Evolutionary conservation across 1,140 invertebrate species (phyloP), one percentile per base, ranked within the genome.

Genomic region (Stenopsyche tienmushanensis): DNA sequence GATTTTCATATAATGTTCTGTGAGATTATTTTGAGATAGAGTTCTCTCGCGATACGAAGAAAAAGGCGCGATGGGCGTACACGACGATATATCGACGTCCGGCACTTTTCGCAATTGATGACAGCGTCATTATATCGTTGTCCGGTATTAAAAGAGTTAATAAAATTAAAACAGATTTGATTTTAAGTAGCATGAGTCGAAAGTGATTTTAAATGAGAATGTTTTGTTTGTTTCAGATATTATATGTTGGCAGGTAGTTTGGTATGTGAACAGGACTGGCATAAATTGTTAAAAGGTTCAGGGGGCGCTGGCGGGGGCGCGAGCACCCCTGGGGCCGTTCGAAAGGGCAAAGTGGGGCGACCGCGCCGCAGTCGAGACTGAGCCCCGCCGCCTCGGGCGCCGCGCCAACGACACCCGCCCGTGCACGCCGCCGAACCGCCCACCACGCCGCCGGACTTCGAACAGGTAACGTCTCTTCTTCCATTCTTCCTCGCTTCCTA

Each of bases 231-330:
- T n/a, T 74, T 15, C 73, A 89, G 88, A 78, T 94, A 93, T 81
- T 90, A 92, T 75, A 85, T 94, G 78, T 78, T 94, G 69, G 89
- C 90, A 70, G 92, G 92, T 34, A 88, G 86, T 71, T 83, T 93
- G 69, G 87, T 95, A 23, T 95, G 93, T 83, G 93, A 96, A 79
- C 89, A 93, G 78, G 93, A 95, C 81, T 95, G 91, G 87, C 90
- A 93, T 75, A 95, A 95, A 80, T 84, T 94, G 73, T 83, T 93
- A 74, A 94, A 94, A 79, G 84, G 80, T 69, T 85, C 84, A 21
- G 81, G 84, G 66, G 81, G 78, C 55, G 76, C 79, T 60, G 80
- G 82, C 23, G 80, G 77, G 66, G 82, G 81, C 66, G 80, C 82
- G 62, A 80, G 83, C 24, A 79, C 82, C 44, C 84, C 86, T 26